Evolutionary conservation across 92 coral and sea anemone genomes (phyloP).

Genomic region (Phymanthus crucifer): DNA sequence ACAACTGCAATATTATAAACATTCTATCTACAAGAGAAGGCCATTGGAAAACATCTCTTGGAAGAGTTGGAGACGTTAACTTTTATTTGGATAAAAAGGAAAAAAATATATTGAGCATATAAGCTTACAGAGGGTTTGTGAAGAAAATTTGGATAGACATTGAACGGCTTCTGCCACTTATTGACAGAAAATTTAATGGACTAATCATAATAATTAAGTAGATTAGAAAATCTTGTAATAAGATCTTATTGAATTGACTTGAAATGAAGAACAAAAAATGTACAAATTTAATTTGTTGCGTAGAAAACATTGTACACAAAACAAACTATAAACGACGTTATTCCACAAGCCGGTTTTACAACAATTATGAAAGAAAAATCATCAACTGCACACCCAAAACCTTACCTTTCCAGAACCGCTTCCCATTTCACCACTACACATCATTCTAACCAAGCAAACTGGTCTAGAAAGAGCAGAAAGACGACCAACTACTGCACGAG

Average conservation of each 20-base stretch:
- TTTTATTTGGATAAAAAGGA: no score
- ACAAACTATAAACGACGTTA: background rate
- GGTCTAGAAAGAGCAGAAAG: conserved; percentile 47
- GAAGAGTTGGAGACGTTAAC: no score
- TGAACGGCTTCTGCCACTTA: background rate
- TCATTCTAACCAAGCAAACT: conserved; percentile 53
- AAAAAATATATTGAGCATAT: no score
- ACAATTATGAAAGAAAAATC: background rate
- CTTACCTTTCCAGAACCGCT: conserved; percentile 92
- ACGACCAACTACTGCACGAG: conserved; percentile 39
- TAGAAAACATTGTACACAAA: background rate
- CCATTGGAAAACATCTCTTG: no score
- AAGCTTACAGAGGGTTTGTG: background rate
- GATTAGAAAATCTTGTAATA: background rate
- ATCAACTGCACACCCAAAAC: background rate
- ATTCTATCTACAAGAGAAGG: no score
- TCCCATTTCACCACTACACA: conserved; percentile 83
- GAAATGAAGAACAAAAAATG: background rate
- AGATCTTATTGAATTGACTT: background rate
- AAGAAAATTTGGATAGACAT: background rate
- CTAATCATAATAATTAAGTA: background rate
- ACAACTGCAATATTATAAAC: no score
- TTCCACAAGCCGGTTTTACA: background rate
- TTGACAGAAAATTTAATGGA: background rate
- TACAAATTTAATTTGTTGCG: background rate